These are phyloP conservation scores for Eugnorisma glareosa DNA, from an alignment of 2,888 invertebrate genomes.

Conservation along the genomic window DNA sequence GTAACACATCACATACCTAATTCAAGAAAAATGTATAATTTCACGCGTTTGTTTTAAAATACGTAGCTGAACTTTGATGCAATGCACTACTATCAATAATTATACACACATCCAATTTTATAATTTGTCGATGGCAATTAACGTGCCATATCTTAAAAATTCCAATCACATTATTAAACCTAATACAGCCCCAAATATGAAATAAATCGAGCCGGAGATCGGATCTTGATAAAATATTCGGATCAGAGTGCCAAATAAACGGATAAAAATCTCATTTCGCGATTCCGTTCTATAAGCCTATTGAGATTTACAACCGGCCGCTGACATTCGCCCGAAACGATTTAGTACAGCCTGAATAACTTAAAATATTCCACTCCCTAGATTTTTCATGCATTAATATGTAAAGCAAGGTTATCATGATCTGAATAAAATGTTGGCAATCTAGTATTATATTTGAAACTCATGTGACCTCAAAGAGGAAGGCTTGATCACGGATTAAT, in stretches of 20 bases:
- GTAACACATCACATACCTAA: no score
- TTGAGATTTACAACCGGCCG: constrained; percentile 44
- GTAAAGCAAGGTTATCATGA: not conserved
- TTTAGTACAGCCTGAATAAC: constrained; percentile 40
- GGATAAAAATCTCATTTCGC: constrained; percentile 59
- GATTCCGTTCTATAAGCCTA: constrained; percentile 42
- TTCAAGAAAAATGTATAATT: not conserved
- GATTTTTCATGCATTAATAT: constrained; percentile 33
- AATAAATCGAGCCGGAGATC: constrained; percentile 28
- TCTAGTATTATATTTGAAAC: not conserved
- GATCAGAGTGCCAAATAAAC: constrained; percentile 53
- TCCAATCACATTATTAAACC: not conserved
- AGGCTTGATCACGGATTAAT: not conserved
- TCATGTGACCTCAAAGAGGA: not conserved
- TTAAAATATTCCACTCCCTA: constrained; percentile 19
- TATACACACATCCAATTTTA: not conserved
- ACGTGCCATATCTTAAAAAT: not conserved
- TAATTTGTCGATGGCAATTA: not conserved
- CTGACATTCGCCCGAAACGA: constrained; percentile 25
- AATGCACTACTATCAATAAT: not conserved
- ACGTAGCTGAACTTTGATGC: not conserved
- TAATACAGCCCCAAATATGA: constrained; percentile 1
- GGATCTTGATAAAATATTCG: constrained; percentile 38
- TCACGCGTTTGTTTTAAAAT: not conserved
- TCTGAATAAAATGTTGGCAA: constrained; percentile 1